Base-by-base conservation (phyloP, 2,888 invertebrate genomes). In the Protonemura montana region DNA sequence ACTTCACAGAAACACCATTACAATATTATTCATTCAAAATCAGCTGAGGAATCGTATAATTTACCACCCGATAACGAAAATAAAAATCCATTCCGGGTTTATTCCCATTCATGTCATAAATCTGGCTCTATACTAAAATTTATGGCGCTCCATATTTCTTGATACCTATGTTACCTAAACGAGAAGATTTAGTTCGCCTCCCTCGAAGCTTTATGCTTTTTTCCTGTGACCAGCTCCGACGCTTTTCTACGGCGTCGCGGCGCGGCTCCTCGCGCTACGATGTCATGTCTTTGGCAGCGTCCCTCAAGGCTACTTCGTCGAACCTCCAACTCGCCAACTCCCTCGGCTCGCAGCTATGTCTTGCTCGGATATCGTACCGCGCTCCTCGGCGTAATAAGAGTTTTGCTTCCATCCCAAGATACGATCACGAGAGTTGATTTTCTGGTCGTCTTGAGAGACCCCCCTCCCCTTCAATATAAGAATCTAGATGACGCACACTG, bases 71-170 rank as follows among this genome's bases (percentile, higher is more conserved):
- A 84, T 84, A 84, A 25, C 84, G 26, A 28, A 59, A 59, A 21
- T 21, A 59, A 84, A 26, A 84, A 42, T 84, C 29, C 76, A 26
- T 29, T 10, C 25, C 59, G 59, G 27, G 28, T 84, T 76, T 76
- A 59, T 84, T 84, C 76, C 0, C 35, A 5, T 84, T 84, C 26
- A 27, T 16, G 27, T 76, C 84, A 84, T 84, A 84, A 84, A 84
- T 84, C 84, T 84, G 27, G 84, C 84, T 81, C 76, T 41, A 42
- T 5, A 27, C 29, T 30, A 28, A 59, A 84, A 84, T 84, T 84
- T 59, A 84, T 76, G 59, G 29, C 84, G 6, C 26, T 10, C 78
- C 26, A 81, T 81, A 81, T 81, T 30, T 81, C 81, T 28, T 30
- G 81, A 81, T 81, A 30, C 81, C 30, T 81, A 27, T 81, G 83